A percentile compares a stretch with the other conserved stretches of the same genome.
These are phyloP conservation scores for Diceros bicornis DNA, from an alignment of 2,797 vertebrate species.

Conservation along the genomic window DNA sequence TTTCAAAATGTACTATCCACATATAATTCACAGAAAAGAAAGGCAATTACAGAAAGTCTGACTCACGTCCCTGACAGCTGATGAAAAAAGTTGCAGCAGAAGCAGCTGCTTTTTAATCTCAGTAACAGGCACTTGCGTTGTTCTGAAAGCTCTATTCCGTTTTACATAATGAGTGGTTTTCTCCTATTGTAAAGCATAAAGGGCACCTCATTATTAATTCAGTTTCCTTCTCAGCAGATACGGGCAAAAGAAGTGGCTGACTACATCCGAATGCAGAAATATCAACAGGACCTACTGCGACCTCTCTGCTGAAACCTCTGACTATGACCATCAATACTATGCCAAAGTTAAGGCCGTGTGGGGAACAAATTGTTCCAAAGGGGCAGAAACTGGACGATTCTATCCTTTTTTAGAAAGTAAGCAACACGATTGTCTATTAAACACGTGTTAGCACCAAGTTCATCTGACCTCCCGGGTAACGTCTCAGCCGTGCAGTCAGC, in stretches of 20 bases:
- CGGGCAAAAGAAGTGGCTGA: constrained; percentile 88
- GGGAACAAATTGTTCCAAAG: constrained; percentile 85
- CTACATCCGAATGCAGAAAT: constrained; percentile 88
- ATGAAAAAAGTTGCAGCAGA: constrained; percentile 77
- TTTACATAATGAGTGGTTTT: constrained; percentile 66
- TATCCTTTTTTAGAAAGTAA: constrained; percentile 90
- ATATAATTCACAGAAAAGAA: constrained; percentile 75
- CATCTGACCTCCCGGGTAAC: background rate
- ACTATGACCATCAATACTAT: constrained; percentile 88
- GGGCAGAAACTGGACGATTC: constrained; percentile 88
- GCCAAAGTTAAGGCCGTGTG: constrained; percentile 88
- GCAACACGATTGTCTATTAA: constrained; percentile 60
- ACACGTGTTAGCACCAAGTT: background rate
- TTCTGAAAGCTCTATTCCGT: constrained; percentile 63
- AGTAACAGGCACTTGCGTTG: constrained; percentile 75
- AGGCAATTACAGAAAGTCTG: constrained; percentile 78
- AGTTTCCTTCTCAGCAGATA: constrained; percentile 86
- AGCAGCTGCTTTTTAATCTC: constrained; percentile 66
- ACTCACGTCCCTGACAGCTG: constrained; percentile 80
- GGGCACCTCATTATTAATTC: constrained; percentile 65
- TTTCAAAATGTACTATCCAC: constrained; percentile 55
- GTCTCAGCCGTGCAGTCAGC: background rate
- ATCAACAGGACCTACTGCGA: constrained; percentile 90
- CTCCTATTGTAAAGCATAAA: constrained; percentile 24
- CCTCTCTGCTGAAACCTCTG: constrained; percentile 89